Evolutionary conservation across 2,888 invertebrate species (phyloP).

Genomic region (Pseudococcus jackbeardsleyi): DNA sequence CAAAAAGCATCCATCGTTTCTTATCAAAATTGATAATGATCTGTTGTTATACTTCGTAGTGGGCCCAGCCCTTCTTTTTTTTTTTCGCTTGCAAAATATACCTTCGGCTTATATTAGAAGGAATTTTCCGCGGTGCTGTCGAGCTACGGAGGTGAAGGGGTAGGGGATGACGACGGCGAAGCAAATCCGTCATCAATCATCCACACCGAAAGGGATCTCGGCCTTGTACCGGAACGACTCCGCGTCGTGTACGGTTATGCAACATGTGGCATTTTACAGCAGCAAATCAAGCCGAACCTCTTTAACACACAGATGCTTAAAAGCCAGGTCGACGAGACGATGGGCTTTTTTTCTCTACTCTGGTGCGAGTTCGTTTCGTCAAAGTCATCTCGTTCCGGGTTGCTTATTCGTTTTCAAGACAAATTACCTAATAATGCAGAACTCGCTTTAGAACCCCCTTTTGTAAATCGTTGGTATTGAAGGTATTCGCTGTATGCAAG

Average conservation of each 20-base stretch:
- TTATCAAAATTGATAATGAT: conserved; percentile 41
- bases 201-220: conserved; percentile 20
- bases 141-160: background rate
- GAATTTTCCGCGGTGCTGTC: background rate
- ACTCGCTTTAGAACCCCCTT: background rate
- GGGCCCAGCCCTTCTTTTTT: conserved; percentile 11
- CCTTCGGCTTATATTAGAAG: background rate
- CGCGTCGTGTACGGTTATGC: conserved; percentile 16
- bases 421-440: background rate
- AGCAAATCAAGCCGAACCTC: conserved; percentile 32
- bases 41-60: background rate
- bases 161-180: background rate
- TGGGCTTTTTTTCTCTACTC: background rate
- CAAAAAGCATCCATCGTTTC: conserved; percentile 38
- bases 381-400: background rate
- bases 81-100: background rate
- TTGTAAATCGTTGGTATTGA: background rate
- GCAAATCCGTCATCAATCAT: conserved; percentile 52
- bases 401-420: background rate
- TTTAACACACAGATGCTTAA: conserved; percentile 30
- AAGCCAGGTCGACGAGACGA: background rate
- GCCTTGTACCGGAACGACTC: conserved; percentile 13
- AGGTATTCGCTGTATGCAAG: background rate
- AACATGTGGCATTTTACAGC: conserved; percentile 47
- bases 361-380: background rate